Conservation (phyloP, 1,140 invertebrate species). For the Heliconius himera region DNA sequence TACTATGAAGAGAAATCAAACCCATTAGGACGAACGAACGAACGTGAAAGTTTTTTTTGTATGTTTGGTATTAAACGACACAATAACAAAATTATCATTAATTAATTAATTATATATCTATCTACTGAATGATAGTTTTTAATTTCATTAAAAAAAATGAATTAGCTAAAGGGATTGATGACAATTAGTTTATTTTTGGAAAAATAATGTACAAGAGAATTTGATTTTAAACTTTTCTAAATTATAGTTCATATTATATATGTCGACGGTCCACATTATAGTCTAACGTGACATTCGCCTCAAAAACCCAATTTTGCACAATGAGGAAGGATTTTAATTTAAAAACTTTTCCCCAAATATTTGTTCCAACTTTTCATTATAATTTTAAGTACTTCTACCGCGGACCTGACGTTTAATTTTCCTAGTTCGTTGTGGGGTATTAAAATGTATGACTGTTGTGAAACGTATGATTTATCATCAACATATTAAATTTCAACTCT, state of each 20-base stretch:
- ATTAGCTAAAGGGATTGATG: too few relatives aligned
- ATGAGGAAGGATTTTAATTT: constrained; percentile 33
- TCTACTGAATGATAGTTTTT: too few relatives aligned
- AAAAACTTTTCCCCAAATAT: constrained; percentile 28
- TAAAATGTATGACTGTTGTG: background rate
- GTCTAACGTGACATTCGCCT: background rate
- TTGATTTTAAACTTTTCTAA: background rate
- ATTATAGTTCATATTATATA: background rate
- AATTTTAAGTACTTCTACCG: constrained; percentile 32
- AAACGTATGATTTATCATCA: background rate
- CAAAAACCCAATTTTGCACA: background rate
- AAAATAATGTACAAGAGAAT: background rate
- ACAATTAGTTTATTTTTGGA: too few relatives aligned
- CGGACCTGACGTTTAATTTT: constrained; percentile 38
- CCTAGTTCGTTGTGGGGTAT: background rate
- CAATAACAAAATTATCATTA: too few relatives aligned
- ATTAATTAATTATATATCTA: too few relatives aligned
- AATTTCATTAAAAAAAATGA: too few relatives aligned
- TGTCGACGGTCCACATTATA: background rate
- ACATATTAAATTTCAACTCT: background rate
- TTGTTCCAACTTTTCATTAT: constrained; percentile 28
- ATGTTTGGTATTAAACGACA: too few relatives aligned
- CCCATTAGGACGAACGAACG: too few relatives aligned
- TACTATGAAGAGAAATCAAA: too few relatives aligned
- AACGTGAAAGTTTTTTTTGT: too few relatives aligned